Conservation (phyloP, 2,113 vertebrate genomes). For the Psilopsiagon aurifrons region DNA sequence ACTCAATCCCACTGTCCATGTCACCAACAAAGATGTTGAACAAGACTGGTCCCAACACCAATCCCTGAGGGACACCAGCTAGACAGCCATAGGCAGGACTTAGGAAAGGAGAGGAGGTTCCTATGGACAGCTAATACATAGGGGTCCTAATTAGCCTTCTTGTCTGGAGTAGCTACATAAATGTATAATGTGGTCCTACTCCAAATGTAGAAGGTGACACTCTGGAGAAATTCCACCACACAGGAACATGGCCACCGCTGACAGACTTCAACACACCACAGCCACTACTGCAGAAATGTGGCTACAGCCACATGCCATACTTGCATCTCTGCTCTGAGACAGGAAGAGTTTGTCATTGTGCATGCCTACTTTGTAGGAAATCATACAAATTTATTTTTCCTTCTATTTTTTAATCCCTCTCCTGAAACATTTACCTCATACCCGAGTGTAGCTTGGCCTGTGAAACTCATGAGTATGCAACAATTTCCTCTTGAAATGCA, state of each 20-base stretch:
- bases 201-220: background rate
- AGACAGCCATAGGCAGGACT: background rate
- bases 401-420: background rate
- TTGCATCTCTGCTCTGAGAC: background rate
- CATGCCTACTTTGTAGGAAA: background rate
- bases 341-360: background rate
- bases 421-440: background rate
- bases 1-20: too few relatives aligned
- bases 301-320: background rate
- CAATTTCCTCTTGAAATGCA: background rate
- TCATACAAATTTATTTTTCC: background rate
- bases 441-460: background rate
- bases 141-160: background rate
- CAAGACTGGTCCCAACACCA: too few relatives aligned
- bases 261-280: background rate
- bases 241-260: background rate
- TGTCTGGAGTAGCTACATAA: background rate
- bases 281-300: background rate
- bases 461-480: background rate
- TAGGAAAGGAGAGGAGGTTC: background rate
- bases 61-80: rapidly evolving
- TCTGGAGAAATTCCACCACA: background rate
- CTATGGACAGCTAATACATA: background rate
- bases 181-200: background rate
- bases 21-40: too few relatives aligned